These are phyloP conservation scores for Drosophila watanabei DNA, from an alignment of 1,140 invertebrate species.

Conservation along the genomic window DNA sequence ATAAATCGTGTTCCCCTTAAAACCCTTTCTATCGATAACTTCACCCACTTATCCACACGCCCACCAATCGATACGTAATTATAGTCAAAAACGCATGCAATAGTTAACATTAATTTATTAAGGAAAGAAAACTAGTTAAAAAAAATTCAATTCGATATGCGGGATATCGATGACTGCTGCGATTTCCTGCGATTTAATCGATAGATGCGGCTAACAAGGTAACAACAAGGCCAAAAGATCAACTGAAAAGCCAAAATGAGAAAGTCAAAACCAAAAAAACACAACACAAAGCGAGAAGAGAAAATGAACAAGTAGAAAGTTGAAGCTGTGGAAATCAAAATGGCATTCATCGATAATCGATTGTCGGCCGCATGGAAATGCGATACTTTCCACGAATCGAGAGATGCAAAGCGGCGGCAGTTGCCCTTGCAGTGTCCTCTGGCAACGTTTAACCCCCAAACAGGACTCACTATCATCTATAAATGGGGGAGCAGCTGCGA, in stretches of 20 bases:
- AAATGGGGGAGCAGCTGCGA: slow-evolving; percentile 19
- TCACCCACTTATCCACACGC: slow-evolving; percentile 12
- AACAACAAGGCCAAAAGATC: slow-evolving; percentile 37
- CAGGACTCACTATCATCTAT: slow-evolving; percentile 21
- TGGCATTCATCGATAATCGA: slow-evolving; percentile 23
- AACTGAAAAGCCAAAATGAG: slow-evolving; percentile 22
- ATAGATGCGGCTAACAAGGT: slow-evolving; percentile 34
- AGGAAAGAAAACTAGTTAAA: slow-evolving; percentile 38
- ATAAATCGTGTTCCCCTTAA: background rate
- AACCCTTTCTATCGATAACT: slow-evolving; percentile 26
- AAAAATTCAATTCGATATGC: slow-evolving; percentile 18
- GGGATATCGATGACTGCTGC: slow-evolving; percentile 26
- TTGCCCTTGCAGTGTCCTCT: slow-evolving; percentile 44
- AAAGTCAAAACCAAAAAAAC: slow-evolving; percentile 7
- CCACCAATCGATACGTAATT: slow-evolving; percentile 23
- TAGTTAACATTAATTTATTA: slow-evolving; percentile 27
- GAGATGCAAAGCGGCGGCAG: slow-evolving; percentile 32
- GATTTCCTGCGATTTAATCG: slow-evolving; percentile 34
- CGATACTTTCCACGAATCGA: slow-evolving; percentile 64
- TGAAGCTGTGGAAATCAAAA: slow-evolving; percentile 12
- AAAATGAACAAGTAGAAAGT: background rate
- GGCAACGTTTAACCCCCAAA: slow-evolving; percentile 23
- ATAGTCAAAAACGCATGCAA: slow-evolving; percentile 35
- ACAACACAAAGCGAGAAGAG: slow-evolving; percentile 11
- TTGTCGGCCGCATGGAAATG: slow-evolving; percentile 40